These are phyloP conservation scores for Epirrhoe tristata DNA, from an alignment of 2,888 invertebrate species.

Conservation along the genomic window DNA sequence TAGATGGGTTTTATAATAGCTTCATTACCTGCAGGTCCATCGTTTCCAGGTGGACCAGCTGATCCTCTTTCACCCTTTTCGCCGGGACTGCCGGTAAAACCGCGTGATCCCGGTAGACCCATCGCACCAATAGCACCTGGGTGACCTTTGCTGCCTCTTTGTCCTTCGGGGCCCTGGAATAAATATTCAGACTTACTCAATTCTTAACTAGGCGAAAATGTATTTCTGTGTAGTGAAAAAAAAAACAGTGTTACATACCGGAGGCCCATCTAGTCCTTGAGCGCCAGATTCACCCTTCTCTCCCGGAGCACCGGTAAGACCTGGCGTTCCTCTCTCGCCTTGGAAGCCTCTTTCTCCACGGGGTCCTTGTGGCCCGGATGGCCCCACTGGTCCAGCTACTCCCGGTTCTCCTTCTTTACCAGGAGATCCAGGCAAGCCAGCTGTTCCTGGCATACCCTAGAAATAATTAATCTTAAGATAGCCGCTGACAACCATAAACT, in stretches of 20 bases:
- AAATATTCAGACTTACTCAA: neutral
- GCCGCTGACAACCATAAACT: neutral
- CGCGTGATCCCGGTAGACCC: slow-evolving; percentile 89
- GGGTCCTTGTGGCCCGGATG: slow-evolving; percentile 86
- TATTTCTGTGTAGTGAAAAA: neutral
- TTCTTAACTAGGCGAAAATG: neutral
- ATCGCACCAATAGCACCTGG: slow-evolving; percentile 89
- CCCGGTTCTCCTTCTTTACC: slow-evolving; percentile 94
- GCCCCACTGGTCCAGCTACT: slow-evolving; percentile 87
- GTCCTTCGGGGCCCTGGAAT: slow-evolving; percentile 87
- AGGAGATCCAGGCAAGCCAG: slow-evolving; percentile 89
- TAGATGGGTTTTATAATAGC: too few relatives aligned
- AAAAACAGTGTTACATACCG: slow-evolving; percentile 69
- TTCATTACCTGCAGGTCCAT: slow-evolving; percentile 88
- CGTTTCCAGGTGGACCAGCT: slow-evolving; percentile 89
- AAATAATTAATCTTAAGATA: slow-evolving; percentile 16
- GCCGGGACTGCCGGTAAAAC: slow-evolving; percentile 88
- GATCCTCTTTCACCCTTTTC: slow-evolving; percentile 91
- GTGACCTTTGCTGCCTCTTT: slow-evolving; percentile 89
- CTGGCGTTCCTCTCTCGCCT: slow-evolving; percentile 90
- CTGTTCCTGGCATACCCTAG: slow-evolving; percentile 90
- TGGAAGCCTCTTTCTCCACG: slow-evolving; percentile 89
- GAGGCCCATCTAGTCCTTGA: slow-evolving; percentile 89
- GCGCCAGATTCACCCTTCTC: slow-evolving; percentile 87
- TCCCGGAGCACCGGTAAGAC: slow-evolving; percentile 88